phyloP scores from a whole-genome alignment of 2,888 invertebrate species.

The Epirrita christyi region DNA sequence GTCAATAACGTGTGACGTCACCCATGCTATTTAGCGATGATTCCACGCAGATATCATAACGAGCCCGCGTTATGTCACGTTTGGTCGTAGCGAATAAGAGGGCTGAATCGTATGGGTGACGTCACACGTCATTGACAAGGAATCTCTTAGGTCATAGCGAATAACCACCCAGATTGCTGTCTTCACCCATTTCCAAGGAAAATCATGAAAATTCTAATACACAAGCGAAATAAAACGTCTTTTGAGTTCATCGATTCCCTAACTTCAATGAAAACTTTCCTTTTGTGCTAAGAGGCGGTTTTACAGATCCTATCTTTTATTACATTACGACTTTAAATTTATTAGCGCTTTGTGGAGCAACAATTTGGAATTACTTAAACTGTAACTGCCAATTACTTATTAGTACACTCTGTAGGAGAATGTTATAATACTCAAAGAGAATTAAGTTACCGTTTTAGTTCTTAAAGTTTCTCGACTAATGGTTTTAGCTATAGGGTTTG shows the following conservation, averaged over 20 bases:
- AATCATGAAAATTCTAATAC: conserved; percentile 32
- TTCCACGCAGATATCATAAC: too few relatives aligned
- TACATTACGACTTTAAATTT: conserved; percentile 36
- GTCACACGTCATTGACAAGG: too few relatives aligned
- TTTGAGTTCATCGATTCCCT: conserved; percentile 27
- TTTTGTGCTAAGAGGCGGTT: conserved; percentile 34
- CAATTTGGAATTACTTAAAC: conserved; percentile 36
- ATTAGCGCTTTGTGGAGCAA: conserved; percentile 35
- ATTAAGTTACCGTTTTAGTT: conserved; percentile 10
- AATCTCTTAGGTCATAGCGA: too few relatives aligned
- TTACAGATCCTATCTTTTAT: conserved; percentile 36
- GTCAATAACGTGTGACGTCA: too few relatives aligned
- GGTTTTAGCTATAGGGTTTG: too few relatives aligned
- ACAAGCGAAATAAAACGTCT: conserved; percentile 12
- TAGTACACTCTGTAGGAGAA: background rate
- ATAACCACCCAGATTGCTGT: too few relatives aligned
- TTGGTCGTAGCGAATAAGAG: too few relatives aligned
- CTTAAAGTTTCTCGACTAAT: too few relatives aligned
- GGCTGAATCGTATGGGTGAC: too few relatives aligned
- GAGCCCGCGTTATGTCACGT: too few relatives aligned
- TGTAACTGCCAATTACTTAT: conserved; percentile 26
- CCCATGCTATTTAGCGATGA: too few relatives aligned
- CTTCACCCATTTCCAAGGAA: conserved; percentile 16
- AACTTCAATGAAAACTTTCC: conserved; percentile 37
- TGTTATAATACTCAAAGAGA: conserved; percentile 22